Conservation (phyloP, 2,888 invertebrate species). For the Pseudococcus longispinus region DNA sequence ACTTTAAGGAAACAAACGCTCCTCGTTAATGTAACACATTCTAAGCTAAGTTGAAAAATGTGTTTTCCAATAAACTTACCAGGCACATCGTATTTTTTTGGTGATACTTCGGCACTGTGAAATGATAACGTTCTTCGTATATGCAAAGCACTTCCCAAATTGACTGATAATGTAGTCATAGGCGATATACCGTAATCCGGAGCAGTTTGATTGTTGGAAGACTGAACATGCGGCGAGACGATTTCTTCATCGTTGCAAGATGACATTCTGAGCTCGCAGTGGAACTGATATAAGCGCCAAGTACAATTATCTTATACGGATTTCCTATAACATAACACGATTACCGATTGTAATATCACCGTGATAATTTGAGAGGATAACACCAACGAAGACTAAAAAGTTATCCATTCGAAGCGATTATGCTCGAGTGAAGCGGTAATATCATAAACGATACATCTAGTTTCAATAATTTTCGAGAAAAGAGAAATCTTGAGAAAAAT, state of each 20-base stretch:
- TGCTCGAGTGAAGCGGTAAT: too few species aligned
- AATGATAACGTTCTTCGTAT: constrained; percentile 32
- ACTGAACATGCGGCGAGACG: neutral
- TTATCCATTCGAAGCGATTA: too few species aligned
- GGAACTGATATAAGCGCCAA: neutral
- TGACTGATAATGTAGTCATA: constrained; percentile 37
- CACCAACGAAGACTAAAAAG: too few species aligned
- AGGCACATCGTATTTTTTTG: neutral
- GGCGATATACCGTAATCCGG: constrained; percentile 35
- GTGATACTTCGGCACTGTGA: constrained; percentile 19
- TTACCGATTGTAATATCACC: too few species aligned
- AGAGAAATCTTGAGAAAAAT: neutral
- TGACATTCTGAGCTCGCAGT: neutral
- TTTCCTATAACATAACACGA: neutral
- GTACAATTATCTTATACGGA: neutral
- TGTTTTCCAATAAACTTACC: constrained; percentile 1
- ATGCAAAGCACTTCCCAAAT: constrained; percentile 36
- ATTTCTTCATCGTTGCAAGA: constrained; percentile 23
- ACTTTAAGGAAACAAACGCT: neutral
- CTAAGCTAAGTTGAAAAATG: neutral
- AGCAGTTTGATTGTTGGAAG: neutral
- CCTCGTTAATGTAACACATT: neutral
- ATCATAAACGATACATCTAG: too few species aligned
- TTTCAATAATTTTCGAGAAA: neutral
- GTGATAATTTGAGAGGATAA: too few species aligned